phyloP scores from a whole-genome alignment of 1,140 invertebrate genomes.

The Teleopsis dalmanni region DNA sequence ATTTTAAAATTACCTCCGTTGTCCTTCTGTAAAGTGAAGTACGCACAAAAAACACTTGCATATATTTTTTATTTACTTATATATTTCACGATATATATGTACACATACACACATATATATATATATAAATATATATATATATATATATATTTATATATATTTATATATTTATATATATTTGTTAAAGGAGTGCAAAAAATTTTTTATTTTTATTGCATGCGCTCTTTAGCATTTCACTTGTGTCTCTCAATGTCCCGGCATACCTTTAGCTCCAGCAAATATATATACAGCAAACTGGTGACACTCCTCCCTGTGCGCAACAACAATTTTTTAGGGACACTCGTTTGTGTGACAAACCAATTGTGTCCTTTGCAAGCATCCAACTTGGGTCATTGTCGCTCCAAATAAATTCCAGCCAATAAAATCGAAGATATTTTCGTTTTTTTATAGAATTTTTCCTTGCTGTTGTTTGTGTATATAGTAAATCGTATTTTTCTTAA shows the following conservation, averaged over 20 bases:
- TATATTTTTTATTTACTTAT: background rate
- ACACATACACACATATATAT: background rate
- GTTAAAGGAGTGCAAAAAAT: too few relatives aligned
- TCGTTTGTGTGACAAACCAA: slow-evolving; percentile 10
- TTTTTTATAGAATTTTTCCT: too few relatives aligned
- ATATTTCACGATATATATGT: background rate
- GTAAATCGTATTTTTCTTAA: too few relatives aligned
- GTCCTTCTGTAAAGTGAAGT: too few relatives aligned
- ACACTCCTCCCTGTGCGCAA: slow-evolving; percentile 11
- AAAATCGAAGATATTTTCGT: slow-evolving; percentile 9
- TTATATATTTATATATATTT: background rate
- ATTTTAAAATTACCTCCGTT: too few relatives aligned
- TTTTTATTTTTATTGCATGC: background rate
- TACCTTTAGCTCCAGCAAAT: too few relatives aligned
- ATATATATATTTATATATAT: background rate
- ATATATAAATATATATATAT: background rate
- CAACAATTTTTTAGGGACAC: slow-evolving; percentile 1
- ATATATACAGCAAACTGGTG: slow-evolving; percentile 1
- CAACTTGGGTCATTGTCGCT: slow-evolving; percentile 11
- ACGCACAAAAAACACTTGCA: too few relatives aligned
- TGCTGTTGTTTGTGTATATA: too few relatives aligned
- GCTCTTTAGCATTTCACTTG: background rate
- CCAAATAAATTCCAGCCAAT: slow-evolving; percentile 12
- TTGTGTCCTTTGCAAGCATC: slow-evolving; percentile 12
- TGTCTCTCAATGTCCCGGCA: too few relatives aligned